Evolutionary conservation across 2,888 invertebrate genomes (phyloP), one percentile per base, ranked within the genome.

Genomic region (Lacanobia oleracea): DNA sequence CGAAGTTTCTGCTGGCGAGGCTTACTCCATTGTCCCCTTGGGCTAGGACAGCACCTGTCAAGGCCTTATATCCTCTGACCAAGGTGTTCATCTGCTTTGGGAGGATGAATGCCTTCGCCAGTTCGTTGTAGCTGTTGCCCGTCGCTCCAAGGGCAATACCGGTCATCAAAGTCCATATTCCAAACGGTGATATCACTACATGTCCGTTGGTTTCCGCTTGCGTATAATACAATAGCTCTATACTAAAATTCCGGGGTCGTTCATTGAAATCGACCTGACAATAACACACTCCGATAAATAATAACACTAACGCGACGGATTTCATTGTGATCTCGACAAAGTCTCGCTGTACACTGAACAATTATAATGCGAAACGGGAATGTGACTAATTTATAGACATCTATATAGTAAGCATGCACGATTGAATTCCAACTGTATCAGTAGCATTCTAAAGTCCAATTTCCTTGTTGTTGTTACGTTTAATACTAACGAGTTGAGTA

Each of bases 131-230:
- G 79, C 93, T 94, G 56, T 92, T 89, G 1, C 92, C 94, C 0
- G 92, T 89, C 2, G 95, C 93, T 23, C 96, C 96, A 37, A 95
- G 79, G 0, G 95, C 92, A 8, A 96, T 89, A 8, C 94, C 95
- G 0, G 95, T 94, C 93, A 96, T 91, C n/a, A 96, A 83, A 14
- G 93, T 94, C 96, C 96, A 96, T 83, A 96, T 94, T 79, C 96
- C 96, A 67, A 95, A 95, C 0, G 96, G 96, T 1, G 96, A 95
- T 69, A 96, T 93, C 69, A 95, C 95, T 0, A 95, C 93, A 83
- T 96, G 95, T 0, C 94, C 93, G 2, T 90, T 88, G 0, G 93
- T 93, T 77, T 94, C 92, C 21, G 87, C 77, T 27, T 93, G 94
- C 4, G 95, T 95, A 54, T 92, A 89, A 77, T 95, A 91, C n/a